Percentiles rank a stretch among this genome's conserved stretches.
phyloP scores from a whole-genome alignment of 2,888 invertebrate species.

The Agrilus biguttatus region DNA sequence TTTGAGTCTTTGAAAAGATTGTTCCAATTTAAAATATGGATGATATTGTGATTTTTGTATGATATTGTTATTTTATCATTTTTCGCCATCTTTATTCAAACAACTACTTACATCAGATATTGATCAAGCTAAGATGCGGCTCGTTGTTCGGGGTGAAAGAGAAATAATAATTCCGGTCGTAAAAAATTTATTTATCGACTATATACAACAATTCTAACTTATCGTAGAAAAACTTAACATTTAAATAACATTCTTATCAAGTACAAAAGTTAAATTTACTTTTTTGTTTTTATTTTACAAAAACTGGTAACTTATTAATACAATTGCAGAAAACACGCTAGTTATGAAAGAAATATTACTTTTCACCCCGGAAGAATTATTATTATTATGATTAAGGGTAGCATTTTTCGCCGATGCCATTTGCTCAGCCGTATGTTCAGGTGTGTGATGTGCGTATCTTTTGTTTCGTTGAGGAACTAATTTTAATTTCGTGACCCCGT shows the following conservation, averaged over 20 bases:
- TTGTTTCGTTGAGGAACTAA: conserved; percentile 25
- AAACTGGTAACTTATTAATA: conserved; percentile 1
- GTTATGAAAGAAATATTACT: too few species aligned
- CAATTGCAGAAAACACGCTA: background rate
- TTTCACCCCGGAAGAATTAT: conserved; percentile 2
- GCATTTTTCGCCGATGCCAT: conserved; percentile 8
- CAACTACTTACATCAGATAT: too few species aligned
- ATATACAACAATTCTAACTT: background rate
- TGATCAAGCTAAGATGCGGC: too few species aligned
- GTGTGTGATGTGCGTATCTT: conserved; percentile 23
- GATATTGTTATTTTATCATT: too few species aligned
- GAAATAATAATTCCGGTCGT: too few species aligned
- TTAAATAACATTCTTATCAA: background rate
- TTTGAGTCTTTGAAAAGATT: too few species aligned
- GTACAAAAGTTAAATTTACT: background rate
- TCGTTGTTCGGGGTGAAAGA: too few species aligned
- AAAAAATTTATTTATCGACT: background rate
- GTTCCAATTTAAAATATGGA: too few species aligned
- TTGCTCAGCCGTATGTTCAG: conserved; percentile 17
- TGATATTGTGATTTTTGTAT: too few species aligned
- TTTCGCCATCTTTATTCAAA: too few species aligned
- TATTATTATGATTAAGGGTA: conserved; percentile 4
- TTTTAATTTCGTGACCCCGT: conserved; percentile 30
- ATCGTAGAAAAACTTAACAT: background rate
- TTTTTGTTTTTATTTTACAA: background rate